phyloP scores from a whole-genome alignment of 2,797 vertebrate genomes.

The Melanogrammus aeglefinus region DNA sequence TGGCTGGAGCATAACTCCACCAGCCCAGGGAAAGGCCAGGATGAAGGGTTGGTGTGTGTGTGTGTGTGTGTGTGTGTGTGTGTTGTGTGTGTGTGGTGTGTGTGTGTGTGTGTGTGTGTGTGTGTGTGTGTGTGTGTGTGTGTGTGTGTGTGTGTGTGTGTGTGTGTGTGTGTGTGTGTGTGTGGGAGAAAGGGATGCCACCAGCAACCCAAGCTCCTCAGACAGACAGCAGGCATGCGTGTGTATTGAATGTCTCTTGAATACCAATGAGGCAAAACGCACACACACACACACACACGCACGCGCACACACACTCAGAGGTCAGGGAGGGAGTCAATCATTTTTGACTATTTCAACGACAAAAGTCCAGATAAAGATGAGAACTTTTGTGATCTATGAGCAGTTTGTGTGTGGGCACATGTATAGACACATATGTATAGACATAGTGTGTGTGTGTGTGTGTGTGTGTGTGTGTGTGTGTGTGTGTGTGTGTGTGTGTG shows the following conservation, averaged over 20 bases:
- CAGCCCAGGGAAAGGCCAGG: constrained; percentile 32
- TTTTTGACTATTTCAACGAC: constrained; percentile 88
- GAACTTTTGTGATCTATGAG: not conserved
- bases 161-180: constrained; percentile 54
- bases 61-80: too few species aligned
- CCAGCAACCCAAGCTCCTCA: constrained; percentile 76
- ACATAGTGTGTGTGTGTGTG: too few species aligned
- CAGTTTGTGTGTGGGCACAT: constrained; percentile 31
- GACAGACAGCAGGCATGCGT: constrained; percentile 95
- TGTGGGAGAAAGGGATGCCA: constrained; percentile 42
- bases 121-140: constrained; percentile 26
- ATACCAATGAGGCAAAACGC: constrained; percentile 82
- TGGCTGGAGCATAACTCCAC: constrained; percentile 47
- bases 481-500: constrained; percentile 29
- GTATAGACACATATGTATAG: constrained; percentile 22
- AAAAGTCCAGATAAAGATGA: constrained; percentile 86
- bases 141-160: constrained; percentile 72
- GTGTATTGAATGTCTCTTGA: constrained; percentile 84
- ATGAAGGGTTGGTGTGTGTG: too few species aligned
- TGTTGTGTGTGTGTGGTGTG: too few species aligned
- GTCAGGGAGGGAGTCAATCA: constrained; percentile 99
- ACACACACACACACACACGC: constrained; percentile 28
- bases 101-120: constrained; percentile 15
- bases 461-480: constrained; percentile 28
- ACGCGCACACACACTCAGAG: constrained; percentile 79